Base-by-base conservation (phyloP, 1,140 invertebrate species). In the Magallana angulata region DNA sequence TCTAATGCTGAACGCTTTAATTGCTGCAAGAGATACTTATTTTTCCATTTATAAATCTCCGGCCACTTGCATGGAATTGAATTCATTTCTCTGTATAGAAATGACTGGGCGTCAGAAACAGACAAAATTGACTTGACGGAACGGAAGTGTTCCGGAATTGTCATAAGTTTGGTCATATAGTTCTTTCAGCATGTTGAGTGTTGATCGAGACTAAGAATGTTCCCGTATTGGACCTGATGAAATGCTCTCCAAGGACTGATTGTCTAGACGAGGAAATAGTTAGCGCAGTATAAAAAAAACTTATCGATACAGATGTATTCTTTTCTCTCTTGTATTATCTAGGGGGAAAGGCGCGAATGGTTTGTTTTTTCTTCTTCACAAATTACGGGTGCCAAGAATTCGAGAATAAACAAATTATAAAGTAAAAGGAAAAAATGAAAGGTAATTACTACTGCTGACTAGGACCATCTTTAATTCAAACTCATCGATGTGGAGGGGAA, bases 1-100 rank as follows among this genome's bases (percentile, higher is more conserved):
- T 76, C 68, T 36, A 36, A 16, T 36, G 36, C 18, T 12, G 24
- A 30, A 30, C 11, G 68, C 24, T 76, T 76, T 36, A 48, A 76
- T 76, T 76, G 68, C 68, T 76, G 1, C 68, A 76, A 76, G 68
- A 76, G 68, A 76, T 76, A 76, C 68, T 76, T 76, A 36, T 76
- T 24, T 48, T 24, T 24, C 24, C 68, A 76, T 76, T 76, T 76
- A 36, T 76, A 76, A 76, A 76, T 76, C 68, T 76, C 68, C 24
- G 68, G 68, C 68, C 68, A 76, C 68, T 76, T 76, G 68, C 68
- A 12, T 76, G 68, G 14, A 76, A 76, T 76, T 76, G 24, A 76
- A 76, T 76, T 76, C 48, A 30, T 76, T 36, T 76, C 24, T 76
- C 68, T 76, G 24, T 30, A 30, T 7, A 30, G 68, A 76, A 30